Evolutionary conservation across 2,113 vertebrate genomes (phyloP).

Genomic region (crab-eating macaque (Macaca fascicularis)): T2T-MFA8v1.1 NC_088390.1:82590001-82590500

Average conservation of each 20-base stretch:
- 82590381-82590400: not conserved
- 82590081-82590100: too few relatives aligned
- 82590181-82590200: not conserved
- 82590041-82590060: too few relatives aligned
- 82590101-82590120: too few relatives aligned
- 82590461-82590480: not conserved
- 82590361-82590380: not conserved
- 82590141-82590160: too few relatives aligned
- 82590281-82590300: not conserved
- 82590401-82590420: too few relatives aligned
- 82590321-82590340: not conserved
- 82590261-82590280: not conserved
- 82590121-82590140: too few relatives aligned
- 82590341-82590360: not conserved
- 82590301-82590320: not conserved
- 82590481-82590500: not conserved
- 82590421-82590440: not conserved
- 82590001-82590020: too few relatives aligned
- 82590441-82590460: not conserved
- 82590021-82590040: too few relatives aligned
- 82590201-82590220: not conserved
- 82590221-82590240: not conserved
- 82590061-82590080: too few relatives aligned
- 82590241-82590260: accelerated
- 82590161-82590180: too few relatives aligned